phyloP scores from a whole-genome alignment of 2,888 invertebrate species.

The Pseudeuparius sepicola region DNA sequence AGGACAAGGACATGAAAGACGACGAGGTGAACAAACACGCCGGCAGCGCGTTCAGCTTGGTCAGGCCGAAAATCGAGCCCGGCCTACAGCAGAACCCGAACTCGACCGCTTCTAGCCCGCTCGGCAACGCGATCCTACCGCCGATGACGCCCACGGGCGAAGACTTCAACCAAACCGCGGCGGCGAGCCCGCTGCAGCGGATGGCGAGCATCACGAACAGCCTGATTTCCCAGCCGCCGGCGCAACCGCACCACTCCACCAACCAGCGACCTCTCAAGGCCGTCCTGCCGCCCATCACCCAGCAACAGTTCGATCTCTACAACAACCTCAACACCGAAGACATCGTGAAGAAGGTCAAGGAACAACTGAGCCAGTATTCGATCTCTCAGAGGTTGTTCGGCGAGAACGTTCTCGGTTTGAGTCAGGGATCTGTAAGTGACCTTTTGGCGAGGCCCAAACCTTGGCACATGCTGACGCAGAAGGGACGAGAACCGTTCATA shows the following conservation, averaged over 20 bases:
- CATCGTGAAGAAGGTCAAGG: slow-evolving; percentile 92
- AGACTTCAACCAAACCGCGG: slow-evolving; percentile 67
- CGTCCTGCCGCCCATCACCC: slow-evolving; percentile 94
- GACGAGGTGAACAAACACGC: slow-evolving; percentile 56
- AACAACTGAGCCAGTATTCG: slow-evolving; percentile 88
- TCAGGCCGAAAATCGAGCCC: slow-evolving; percentile 77
- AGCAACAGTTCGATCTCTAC: slow-evolving; percentile 97
- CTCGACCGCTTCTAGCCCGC: slow-evolving; percentile 73
- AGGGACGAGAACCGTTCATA: slow-evolving; percentile 93
- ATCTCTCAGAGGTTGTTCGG: slow-evolving; percentile 98
- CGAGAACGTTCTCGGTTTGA: slow-evolving; percentile 92
- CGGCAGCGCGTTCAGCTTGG: slow-evolving; percentile 78
- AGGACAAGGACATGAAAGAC: slow-evolving; percentile 45
- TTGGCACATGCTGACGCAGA: slow-evolving; percentile 98
- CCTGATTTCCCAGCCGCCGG: slow-evolving; percentile 80
- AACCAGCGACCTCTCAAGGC: slow-evolving; percentile 88
- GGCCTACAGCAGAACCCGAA: slow-evolving; percentile 58
- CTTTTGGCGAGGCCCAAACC: slow-evolving; percentile 94
- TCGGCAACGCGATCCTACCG: slow-evolving; percentile 77
- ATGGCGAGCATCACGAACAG: slow-evolving; percentile 99
- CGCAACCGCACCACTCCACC: slow-evolving; percentile 74
- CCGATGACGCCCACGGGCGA: slow-evolving; percentile 67
- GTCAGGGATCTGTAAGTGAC: slow-evolving; percentile 96
- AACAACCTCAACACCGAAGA: slow-evolving; percentile 97
- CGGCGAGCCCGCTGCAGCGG: slow-evolving; percentile 88